phyloP scores from a whole-genome alignment of 1,140 invertebrate species.

The Pogonomyrmex barbatus region DNA sequence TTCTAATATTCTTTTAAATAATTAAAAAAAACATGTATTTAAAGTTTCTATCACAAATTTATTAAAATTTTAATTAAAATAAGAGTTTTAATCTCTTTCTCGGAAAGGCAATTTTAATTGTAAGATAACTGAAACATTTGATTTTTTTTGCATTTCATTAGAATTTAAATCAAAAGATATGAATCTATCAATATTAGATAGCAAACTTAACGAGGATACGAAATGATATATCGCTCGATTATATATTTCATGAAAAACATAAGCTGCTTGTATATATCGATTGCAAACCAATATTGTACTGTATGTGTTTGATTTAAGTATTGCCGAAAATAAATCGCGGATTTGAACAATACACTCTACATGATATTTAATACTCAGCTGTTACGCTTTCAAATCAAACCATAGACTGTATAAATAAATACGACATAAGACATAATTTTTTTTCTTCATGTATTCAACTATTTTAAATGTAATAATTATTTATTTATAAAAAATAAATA shows the following conservation, averaged over 20 bases:
- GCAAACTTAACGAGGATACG: neutral
- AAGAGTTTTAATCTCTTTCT: neutral
- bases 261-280: constrained; percentile 45
- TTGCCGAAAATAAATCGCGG: constrained; percentile 20
- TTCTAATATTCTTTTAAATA: neutral
- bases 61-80: constrained; percentile 35
- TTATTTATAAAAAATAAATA: neutral
- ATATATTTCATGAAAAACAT: constrained; percentile 37
- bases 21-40: neutral
- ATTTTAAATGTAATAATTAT: constrained; percentile 62
- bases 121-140: neutral
- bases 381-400: neutral
- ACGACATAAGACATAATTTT: constrained; percentile 46
- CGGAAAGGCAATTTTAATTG: neutral
- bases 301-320: constrained; percentile 23
- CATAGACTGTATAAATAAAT: constrained; percentile 56
- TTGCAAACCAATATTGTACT: constrained; percentile 30
- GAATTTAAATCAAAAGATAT: neutral
- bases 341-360: constrained; percentile 4
- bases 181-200: constrained; percentile 20
- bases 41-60: neutral
- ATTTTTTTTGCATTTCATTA: neutral
- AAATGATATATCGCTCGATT: constrained; percentile 4
- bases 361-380: constrained; percentile 2
- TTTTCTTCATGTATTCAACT: constrained; percentile 36